Conservation (phyloP, 2,888 invertebrate genomes). For the Nasonia oneida region DNA sequence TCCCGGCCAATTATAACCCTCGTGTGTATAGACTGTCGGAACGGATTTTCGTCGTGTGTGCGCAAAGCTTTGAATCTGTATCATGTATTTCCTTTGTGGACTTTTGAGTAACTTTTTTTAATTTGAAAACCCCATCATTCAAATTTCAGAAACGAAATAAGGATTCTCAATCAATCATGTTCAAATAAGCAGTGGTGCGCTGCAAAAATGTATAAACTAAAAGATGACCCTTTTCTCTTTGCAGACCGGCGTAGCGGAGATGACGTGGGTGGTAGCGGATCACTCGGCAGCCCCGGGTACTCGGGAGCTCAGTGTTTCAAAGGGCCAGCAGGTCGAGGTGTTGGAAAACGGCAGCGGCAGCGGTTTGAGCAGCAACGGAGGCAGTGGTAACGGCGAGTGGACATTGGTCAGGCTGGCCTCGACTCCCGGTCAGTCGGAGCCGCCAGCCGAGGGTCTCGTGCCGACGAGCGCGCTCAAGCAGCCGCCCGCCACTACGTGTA, state of each 20-base stretch:
- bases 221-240: slow-evolving; percentile 61
- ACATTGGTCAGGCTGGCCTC: slow-evolving; percentile 80
- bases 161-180: too few species aligned
- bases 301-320: slow-evolving; percentile 90
- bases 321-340: slow-evolving; percentile 97
- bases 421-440: slow-evolving; percentile 80
- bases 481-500: slow-evolving; percentile 81
- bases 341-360: slow-evolving; percentile 85
- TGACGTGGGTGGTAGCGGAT: slow-evolving; percentile 95
- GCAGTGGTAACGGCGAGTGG: slow-evolving; percentile 73
- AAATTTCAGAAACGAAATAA: too few species aligned
- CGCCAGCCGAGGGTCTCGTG: slow-evolving; percentile 89
- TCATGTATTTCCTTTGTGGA: not conserved
- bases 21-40: not conserved
- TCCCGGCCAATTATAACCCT: not conserved
- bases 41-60: not conserved
- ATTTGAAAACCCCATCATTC: too few species aligned
- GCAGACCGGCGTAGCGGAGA: slow-evolving; percentile 90
- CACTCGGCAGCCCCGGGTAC: slow-evolving; percentile 87
- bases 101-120: not conserved
- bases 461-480: slow-evolving; percentile 89
- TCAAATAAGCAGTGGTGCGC: too few species aligned
- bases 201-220: too few species aligned
- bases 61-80: not conserved
- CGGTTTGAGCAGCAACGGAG: slow-evolving; percentile 74